Base-by-base conservation (phyloP, 2,888 invertebrate genomes). In the Lymantria dispar region DNA sequence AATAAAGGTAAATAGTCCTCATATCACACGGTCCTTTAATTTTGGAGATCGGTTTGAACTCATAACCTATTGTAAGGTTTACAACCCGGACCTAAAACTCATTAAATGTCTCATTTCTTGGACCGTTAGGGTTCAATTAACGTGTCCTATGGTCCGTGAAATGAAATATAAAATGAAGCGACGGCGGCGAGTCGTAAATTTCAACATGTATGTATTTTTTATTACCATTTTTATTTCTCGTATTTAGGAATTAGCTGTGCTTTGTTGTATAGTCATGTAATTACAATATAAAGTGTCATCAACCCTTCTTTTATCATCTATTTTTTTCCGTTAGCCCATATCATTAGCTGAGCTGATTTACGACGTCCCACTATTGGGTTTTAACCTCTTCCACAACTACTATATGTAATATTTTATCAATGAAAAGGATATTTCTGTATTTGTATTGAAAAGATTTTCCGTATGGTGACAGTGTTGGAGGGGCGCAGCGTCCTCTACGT, bases 121-220 rank as follows among this genome's bases (percentile, higher is more conserved):
- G 68, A 63, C 75, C 82, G 78, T 82, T 82, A 81, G 81, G 81
- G 77, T 86, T 86, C 83, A 86, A 87, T 86, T 86, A 86, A 83
- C 80, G 74, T 77, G 62, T 62, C 67, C 69, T 68, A 72, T 81
- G 78, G 70, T 72, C 73, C 86, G 80, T 73, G 76, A 76, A 80
- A 85, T 86, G 78, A 83, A 83, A 83, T 81, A 87, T 87, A 87
- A 85, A 85, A 78, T 78, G 74, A 65, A 68, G 67, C 75, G 78
- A 75, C 75, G 74, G 69, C 72, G 62, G 62, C 60, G 60, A 60
- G 75, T 70, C 78, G 71, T 85, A 83, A 86, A 83, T 74, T 73
- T 65, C 66, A 66, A 70, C 73, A 73, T 78, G 79, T 79, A 77
- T 71, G 74, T 77, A 71, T 46, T 85, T 85, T 81, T 86, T 76